phyloP scores from a whole-genome alignment of 1,140 invertebrate genomes.

The Pachypsylla venusta region DNA sequence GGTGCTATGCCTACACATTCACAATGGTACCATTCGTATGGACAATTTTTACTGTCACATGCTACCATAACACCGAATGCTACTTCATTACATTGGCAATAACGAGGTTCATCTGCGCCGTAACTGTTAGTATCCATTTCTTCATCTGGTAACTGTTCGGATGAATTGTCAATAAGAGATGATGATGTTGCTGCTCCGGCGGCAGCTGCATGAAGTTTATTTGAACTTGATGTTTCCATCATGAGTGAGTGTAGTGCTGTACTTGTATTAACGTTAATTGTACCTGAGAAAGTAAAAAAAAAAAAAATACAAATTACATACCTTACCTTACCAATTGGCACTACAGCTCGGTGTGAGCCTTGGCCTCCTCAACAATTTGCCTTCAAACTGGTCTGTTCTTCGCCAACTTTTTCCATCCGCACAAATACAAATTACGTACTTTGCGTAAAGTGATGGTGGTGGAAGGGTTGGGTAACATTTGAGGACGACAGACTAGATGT shows the following conservation, averaged over 20 bases:
- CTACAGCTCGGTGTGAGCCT: no score
- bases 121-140: constrained; percentile 40
- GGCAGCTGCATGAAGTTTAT: constrained; percentile 26
- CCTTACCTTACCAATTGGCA: no score
- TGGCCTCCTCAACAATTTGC: no score
- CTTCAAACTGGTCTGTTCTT: no score
- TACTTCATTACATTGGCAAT: constrained; percentile 95
- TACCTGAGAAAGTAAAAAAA: not conserved
- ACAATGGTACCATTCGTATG: constrained; percentile 98
- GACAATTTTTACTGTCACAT: constrained; percentile 94
- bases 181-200: constrained; percentile 29
- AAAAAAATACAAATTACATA: no score
- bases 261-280: not conserved
- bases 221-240: constrained; percentile 26
- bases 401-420: no score
- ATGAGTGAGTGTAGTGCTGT: not conserved
- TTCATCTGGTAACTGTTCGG: constrained; percentile 23
- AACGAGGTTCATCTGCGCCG: constrained; percentile 86
- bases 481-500: no score
- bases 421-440: no score
- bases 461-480: no score
- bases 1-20: constrained; percentile 82
- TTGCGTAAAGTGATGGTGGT: no score
- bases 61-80: constrained; percentile 99
- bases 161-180: constrained; percentile 24